Base-by-base conservation (phyloP, 2,888 invertebrate species). In the Eristalinus aeneus region DNA sequence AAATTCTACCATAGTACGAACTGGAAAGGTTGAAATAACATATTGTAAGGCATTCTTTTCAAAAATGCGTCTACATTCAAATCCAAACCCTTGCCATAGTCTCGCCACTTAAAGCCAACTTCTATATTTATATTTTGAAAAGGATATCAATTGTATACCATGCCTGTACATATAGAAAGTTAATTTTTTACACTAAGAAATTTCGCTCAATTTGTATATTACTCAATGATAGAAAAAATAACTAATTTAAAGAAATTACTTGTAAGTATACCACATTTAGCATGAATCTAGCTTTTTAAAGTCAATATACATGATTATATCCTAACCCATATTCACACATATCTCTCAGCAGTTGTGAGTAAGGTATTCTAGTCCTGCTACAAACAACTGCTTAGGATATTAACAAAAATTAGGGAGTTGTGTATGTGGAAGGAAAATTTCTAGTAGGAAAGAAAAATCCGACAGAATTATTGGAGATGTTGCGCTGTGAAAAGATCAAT, bases 401-500 rank as follows among this genome's bases (percentile, higher is more conserved):
- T 3, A 16, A 34, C 10, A 34, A 1, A 34, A 8, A 34, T 10
- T 34, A 8, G 16, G 16, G 9, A 46, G 16, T 16, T 1, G 1
- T 16, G 16, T 16, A 16, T 46, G 46, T 46, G 16, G 8, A 46
- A 16, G 46, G 8, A 16, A 16, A 46, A 22, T 56, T 23, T 56
- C 22, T 2, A 1, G 39, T 12, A 39, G 39, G 11, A 23, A 23
- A 22, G 11, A 12, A 27, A 23, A 56, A 56, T 23, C 22, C 23
- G 34, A 73, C 54, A 73, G 23, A 73, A 58, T 65, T 75, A 8
- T 75, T 34, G 73, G 16, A 53, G 72, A 67, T 65, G 60, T 72
- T 73, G 79, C 65, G 79, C 79, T 79, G 79, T 79, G 79, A 79
- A 78, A 58, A 72, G 65, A 72, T 78, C 78, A 78, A 78, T 78